These are phyloP conservation scores for Antechinus flavipes DNA, from an alignment of 2,113 vertebrate genomes.

Conservation along the genomic window DNA sequence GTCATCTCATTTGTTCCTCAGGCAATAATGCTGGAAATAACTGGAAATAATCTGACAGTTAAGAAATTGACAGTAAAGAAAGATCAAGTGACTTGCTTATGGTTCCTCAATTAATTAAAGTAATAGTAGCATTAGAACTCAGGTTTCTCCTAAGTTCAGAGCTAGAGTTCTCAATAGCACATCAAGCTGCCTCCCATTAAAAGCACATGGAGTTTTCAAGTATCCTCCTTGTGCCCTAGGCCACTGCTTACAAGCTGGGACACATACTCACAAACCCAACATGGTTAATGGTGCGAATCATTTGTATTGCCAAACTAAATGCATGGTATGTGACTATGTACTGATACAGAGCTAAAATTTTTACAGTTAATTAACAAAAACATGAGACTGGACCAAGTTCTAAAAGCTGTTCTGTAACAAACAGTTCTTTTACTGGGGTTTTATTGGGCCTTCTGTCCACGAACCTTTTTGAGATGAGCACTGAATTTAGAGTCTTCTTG, in stretches of 20 bases:
- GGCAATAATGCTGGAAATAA: background rate
- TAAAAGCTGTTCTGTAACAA: background rate
- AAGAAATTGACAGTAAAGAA: background rate
- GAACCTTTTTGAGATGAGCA: background rate
- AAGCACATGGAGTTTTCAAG: background rate
- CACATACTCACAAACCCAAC: background rate
- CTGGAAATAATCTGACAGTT: background rate
- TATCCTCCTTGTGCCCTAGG: background rate
- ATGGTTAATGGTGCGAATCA: background rate
- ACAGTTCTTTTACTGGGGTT: background rate
- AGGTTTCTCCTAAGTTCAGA: background rate
- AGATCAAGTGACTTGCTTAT: background rate
- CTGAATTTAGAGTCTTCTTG: background rate
- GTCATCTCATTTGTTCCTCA: background rate
- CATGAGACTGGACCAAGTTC: background rate
- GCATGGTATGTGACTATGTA: background rate
- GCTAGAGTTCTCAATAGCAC: background rate
- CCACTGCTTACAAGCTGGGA: background rate
- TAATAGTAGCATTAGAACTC: background rate
- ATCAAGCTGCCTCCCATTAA: background rate
- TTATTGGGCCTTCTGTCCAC: background rate
- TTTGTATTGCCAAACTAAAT: background rate
- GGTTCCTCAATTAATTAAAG: background rate
- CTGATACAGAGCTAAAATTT: background rate
- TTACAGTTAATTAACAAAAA: background rate